Base-by-base conservation (phyloP, 2,113 vertebrate genomes). In the Probosciger aterrimus region DNA sequence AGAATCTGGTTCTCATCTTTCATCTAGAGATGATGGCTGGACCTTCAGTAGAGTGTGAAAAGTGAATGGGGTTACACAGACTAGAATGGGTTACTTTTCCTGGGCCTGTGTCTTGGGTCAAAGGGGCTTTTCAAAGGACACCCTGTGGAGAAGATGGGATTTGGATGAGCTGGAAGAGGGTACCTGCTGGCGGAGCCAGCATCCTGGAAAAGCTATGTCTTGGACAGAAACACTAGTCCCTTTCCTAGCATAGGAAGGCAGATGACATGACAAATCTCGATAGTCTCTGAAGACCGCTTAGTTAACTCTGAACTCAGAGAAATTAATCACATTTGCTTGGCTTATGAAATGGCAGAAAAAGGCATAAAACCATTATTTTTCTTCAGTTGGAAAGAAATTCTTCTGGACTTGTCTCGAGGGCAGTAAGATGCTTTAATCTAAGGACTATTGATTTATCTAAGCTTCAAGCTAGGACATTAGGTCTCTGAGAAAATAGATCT, bases 401-500 rank as follows among this genome's bases (percentile, higher is more conserved):
- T 71, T 88, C 57, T 84, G 57, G n/a, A 5, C 39, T 90, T 76
- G 23, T 88, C 64, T 71, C 3, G 11, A 76, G 65, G 44, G 74
- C 49, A 89, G 44, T n/a, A 83, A 60, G 77, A 70, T 92, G 41
- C 43, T 90, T 94, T 90, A 88, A 80, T 96, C 52, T 79, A 63
- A 70, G 39, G 17, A 14, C 64, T 76, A 60, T 81, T 95, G 82
- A 93, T 92, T 95, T 92, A 80, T 78, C 35, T 80, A 44, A 94
- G 24, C 53, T 68, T 88, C 75, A 46, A 77, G 47, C 62, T 55
- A 92, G 57, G 52, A 75, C 23, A n/a, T 85, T 79, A 84, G n/a
- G 74, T 93, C 25, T 79, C 47, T 1, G 5, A 79, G 77, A 84
- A 94, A 76, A 85, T n/a, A 90, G 68, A 52, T 78, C 43, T 88